phyloP scores from a whole-genome alignment of 2,888 invertebrate species.

The Mesorhabditis belari region DNA sequence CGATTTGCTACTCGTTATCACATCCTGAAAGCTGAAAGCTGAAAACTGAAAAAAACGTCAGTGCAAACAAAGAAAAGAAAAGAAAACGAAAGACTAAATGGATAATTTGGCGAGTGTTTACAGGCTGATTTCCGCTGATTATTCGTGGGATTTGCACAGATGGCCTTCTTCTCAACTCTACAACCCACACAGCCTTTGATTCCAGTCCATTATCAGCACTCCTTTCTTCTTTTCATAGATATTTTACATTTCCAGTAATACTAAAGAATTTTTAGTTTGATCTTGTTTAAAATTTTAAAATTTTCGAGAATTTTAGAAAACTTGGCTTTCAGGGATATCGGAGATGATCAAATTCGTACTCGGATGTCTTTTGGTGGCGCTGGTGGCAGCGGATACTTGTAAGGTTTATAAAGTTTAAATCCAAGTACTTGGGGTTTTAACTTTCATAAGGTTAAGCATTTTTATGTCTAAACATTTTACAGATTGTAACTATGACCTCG shows the following conservation, averaged over 20 bases:
- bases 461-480: too few relatives aligned
- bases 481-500: slow-evolving; percentile 17
- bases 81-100: neutral
- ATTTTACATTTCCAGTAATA: too few relatives aligned
- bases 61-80: neutral
- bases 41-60: neutral
- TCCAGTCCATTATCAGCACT: too few relatives aligned
- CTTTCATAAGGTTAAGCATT: too few relatives aligned
- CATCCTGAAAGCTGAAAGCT: neutral
- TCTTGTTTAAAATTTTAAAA: too few relatives aligned
- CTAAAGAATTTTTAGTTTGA: too few relatives aligned
- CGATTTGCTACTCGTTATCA: neutral
- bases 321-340: too few relatives aligned
- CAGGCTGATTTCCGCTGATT: neutral
- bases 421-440: too few relatives aligned
- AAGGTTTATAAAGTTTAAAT: neutral
- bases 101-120: neutral
- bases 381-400: neutral
- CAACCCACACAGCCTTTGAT: too few relatives aligned
- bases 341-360: neutral
- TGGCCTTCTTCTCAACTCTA: too few relatives aligned
- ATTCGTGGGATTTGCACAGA: neutral
- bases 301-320: too few relatives aligned
- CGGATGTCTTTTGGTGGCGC: neutral
- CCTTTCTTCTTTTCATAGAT: too few relatives aligned